Conservation (phyloP, 2,113 vertebrate genomes). For the Promerops cafer region DNA sequence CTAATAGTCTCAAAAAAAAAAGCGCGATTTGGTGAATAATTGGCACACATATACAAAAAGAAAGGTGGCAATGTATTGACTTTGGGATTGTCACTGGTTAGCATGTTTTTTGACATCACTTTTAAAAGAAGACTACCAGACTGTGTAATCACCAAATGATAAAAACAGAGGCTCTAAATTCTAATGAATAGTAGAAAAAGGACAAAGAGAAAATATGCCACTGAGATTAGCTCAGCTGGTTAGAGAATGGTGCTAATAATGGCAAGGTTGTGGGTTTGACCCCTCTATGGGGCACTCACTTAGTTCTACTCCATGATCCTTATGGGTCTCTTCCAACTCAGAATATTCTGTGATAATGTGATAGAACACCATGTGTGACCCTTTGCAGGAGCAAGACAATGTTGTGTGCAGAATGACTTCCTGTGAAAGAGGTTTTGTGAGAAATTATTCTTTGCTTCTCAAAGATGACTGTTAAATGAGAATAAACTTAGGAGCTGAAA, state of each 20-base stretch:
- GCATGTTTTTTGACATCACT: not conserved
- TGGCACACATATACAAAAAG: not conserved
- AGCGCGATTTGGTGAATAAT: not conserved
- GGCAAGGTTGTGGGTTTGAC: not conserved
- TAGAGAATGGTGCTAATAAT: not conserved
- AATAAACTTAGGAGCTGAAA: not conserved
- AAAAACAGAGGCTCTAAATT: not conserved
- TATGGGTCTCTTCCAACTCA: not conserved
- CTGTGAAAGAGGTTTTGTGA: not conserved
- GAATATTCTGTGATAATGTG: not conserved
- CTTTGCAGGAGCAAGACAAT: not conserved
- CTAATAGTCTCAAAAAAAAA: not conserved
- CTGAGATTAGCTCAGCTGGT: not conserved
- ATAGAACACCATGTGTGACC: not conserved
- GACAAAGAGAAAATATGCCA: not conserved
- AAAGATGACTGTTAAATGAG: not conserved
- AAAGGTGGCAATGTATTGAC: not conserved
- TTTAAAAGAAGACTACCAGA: not conserved
- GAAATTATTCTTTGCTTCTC: not conserved
- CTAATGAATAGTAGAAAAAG: not conserved
- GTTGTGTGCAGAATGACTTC: not conserved
- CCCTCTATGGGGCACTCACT: not conserved
- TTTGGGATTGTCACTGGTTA: not conserved
- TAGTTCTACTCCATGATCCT: accelerated
- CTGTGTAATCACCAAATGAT: not conserved